A percentile compares a stretch with the other conserved stretches of the same genome.
phyloP scores from a whole-genome alignment of 35 echinoderm and acorn worm genomes.

The Apostichopus californicus region DNA sequence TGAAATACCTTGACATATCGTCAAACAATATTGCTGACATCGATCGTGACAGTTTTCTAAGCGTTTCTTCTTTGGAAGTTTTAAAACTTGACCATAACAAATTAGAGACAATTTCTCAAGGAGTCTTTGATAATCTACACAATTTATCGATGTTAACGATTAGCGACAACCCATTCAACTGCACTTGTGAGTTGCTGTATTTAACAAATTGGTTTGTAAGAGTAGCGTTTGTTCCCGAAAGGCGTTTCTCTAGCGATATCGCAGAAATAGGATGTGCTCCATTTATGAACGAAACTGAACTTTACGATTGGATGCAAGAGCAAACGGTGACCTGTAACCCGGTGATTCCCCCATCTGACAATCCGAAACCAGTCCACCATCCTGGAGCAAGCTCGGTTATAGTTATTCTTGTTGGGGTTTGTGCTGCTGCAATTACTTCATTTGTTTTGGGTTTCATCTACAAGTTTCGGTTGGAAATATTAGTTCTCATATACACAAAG shows the following conservation, averaged over 20 bases:
- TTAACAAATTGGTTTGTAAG: conserved; percentile 39
- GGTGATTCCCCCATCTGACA: no score
- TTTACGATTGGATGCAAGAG: conserved; percentile 14
- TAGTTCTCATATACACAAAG: conserved; percentile 40
- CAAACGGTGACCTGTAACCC: no score
- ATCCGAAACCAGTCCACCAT: no score
- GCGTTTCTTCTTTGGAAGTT: not conserved
- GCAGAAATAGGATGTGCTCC: not conserved
- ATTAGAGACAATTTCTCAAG: no score
- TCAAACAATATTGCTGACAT: conserved; percentile 11
- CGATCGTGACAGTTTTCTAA: not conserved
- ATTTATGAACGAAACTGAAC: conserved; percentile 25
- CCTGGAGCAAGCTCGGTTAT: no score
- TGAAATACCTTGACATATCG: not conserved
- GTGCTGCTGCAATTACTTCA: not conserved
- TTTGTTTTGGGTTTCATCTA: not conserved
- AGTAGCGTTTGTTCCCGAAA: not conserved
- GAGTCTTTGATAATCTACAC: no score
- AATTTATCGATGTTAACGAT: conserved; percentile 40
- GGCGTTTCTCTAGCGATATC: not conserved
- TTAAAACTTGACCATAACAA: no score
- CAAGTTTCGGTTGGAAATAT: conserved; percentile 34
- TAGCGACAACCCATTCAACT: conserved; percentile 53
- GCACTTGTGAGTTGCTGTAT: conserved; percentile 52
- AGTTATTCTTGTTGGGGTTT: not conserved